Evolutionary conservation across 2,888 invertebrate species (phyloP), one percentile per base, ranked within the genome.

Genomic region (Cryptus armator): DNA sequence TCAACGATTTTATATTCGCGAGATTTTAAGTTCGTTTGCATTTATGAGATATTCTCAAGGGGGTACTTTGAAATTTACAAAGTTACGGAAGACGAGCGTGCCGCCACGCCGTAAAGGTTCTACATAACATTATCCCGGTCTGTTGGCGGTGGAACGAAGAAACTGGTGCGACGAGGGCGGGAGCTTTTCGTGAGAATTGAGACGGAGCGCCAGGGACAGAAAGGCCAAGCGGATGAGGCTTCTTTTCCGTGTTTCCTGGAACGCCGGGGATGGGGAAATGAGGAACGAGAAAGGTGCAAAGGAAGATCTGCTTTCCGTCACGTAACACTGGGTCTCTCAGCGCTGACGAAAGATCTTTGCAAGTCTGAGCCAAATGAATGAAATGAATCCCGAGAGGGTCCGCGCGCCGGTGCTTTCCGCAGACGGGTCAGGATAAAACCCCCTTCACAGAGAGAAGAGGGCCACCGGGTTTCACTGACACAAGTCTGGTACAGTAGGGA

Each of bases 31-130:
- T 81, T 85, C 81, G 79, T 84, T 85, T 85, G 80, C 86, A 85
- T 86, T 85, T 85, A 85, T 85, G 79, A 85, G 85, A 85, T 85
- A 82, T 81, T 86, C 79, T 68, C 70, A 72, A 29, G 59, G 3
- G 10, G 70, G 72, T 80, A 82, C 83, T 85, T 85, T 80, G 79
- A 70, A 83, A 85, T 85, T 84, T 85, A 59, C 76, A 85, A 86
- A 83, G 85, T 81, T 85, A 79, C 76, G 29, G 59, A 59, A 48
- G 16, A 43, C 9, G 46, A 59, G 70, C 66, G 66, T 46, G 46
- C 56, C 48, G 44, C 24, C 37, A 56, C 37, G 29, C 37, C 46
- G 43, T 43, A 12, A 44, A 37, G 82, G 75, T 85, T 85, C 82
- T 78, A 79, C 85, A 82, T 85, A 82, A 85, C 82, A 85, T 85